Evolutionary conservation across 2,888 invertebrate genomes (phyloP).

Genomic region (Machimus atricapillus): DNA sequence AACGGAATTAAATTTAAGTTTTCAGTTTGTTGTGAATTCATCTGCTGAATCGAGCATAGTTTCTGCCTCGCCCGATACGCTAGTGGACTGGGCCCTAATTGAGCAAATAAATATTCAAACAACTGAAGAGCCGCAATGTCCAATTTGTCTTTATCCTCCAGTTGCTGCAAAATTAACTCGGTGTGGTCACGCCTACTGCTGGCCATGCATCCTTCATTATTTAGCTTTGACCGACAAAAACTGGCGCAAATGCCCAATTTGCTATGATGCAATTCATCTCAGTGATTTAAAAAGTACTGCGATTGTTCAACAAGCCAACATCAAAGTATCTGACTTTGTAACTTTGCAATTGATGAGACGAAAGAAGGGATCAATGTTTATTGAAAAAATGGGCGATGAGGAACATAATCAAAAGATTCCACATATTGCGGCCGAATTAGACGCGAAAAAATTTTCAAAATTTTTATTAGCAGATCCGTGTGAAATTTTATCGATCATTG

Average conservation of each 20-base stretch:
- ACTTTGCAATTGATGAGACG: conserved; percentile 86
- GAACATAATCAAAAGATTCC: conserved; percentile 56
- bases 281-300: conserved; percentile 82
- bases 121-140: conserved; percentile 77
- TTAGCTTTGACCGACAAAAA: conserved; percentile 83
- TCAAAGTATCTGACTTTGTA: conserved; percentile 70
- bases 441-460: conserved; percentile 72
- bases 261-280: conserved; percentile 81
- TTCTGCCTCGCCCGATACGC: conserved; percentile 79
- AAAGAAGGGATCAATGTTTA: conserved; percentile 68
- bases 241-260: conserved; percentile 90
- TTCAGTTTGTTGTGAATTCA: conserved; percentile 92
- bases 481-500: conserved; percentile 76
- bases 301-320: conserved; percentile 56
- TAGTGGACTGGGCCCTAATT: conserved; percentile 90
- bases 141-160: conserved; percentile 89
- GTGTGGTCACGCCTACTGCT: conserved; percentile 96
- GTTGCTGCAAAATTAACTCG: conserved; percentile 89
- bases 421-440: conserved; percentile 57
- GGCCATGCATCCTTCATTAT: conserved; percentile 94
- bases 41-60: conserved; percentile 73
- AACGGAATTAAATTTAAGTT: conserved; percentile 68
- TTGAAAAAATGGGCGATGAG: conserved; percentile 55
- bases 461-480: conserved; percentile 74
- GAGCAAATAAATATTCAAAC: conserved; percentile 85